Conservation (phyloP, 2,888 invertebrate species). For the Pasiphila rectangulata region DNA sequence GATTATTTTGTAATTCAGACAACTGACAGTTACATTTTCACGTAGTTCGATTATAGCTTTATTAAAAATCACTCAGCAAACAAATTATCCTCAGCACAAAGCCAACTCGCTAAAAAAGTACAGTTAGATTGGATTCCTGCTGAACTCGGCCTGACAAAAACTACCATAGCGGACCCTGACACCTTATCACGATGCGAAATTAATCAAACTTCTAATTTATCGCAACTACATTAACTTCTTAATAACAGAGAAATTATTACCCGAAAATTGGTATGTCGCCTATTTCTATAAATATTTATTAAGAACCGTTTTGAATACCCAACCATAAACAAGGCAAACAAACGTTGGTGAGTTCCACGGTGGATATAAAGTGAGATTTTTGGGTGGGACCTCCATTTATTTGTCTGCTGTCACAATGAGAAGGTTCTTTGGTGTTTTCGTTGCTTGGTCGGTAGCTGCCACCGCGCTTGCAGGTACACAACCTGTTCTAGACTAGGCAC, state of each 20-base stretch:
- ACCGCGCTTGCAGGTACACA: conserved; percentile 41
- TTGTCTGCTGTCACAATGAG: conserved; percentile 49
- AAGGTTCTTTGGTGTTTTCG: conserved; percentile 37
- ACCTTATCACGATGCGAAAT: conserved; percentile 24
- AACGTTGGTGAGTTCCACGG: conserved; percentile 51
- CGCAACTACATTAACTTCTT: conserved; percentile 37
- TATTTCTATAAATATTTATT: conserved; percentile 49
- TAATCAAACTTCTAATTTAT: conserved; percentile 34
- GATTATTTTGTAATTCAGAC: too few relatives aligned
- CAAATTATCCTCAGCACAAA: conserved; percentile 23
- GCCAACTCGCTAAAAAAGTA: conserved; percentile 27
- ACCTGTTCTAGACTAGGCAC: conserved; percentile 21
- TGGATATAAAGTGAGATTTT: conserved; percentile 57
- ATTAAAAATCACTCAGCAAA: not conserved
- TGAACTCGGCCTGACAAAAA: conserved; percentile 14
- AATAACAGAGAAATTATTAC: conserved; percentile 54
- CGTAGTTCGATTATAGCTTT: not conserved
- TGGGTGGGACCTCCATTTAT: conserved; percentile 52
- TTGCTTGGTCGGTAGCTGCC: conserved; percentile 34
- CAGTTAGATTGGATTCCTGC: conserved; percentile 28
- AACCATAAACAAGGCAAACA: conserved; percentile 40
- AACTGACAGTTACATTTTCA: too few relatives aligned
- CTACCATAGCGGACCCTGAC: conserved; percentile 10
- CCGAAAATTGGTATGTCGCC: conserved; percentile 49
- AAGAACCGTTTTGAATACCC: conserved; percentile 55